Evolutionary conservation across 2,888 invertebrate genomes (phyloP).

Genomic region (Spialia ferax): DNA sequence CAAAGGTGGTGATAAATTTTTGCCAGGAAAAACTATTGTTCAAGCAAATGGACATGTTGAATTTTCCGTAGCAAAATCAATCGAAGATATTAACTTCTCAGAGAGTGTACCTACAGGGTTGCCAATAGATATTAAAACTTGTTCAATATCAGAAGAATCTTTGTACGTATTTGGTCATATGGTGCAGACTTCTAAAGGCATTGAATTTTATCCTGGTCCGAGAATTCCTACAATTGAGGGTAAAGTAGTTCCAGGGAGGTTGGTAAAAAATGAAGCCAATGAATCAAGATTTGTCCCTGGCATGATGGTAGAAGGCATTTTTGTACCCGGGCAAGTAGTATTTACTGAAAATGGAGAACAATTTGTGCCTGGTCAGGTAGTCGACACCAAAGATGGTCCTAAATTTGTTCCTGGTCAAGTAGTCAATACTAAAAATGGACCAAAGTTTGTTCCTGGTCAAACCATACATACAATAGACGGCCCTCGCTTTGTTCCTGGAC

Average conservation of each 20-base stretch:
- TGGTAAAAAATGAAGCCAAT: slow-evolving; percentile 87
- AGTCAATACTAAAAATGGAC: slow-evolving; percentile 89
- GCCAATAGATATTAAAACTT: slow-evolving; percentile 86
- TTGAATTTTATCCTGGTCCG: slow-evolving; percentile 89
- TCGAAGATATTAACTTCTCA: slow-evolving; percentile 84
- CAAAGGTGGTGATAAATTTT: slow-evolving; percentile 86
- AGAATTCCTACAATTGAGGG: slow-evolving; percentile 83
- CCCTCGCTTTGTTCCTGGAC: slow-evolving; percentile 92
- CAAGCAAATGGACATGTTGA: slow-evolving; percentile 82
- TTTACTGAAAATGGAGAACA: slow-evolving; percentile 90
- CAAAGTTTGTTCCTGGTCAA: slow-evolving; percentile 90
- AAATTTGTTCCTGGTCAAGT: slow-evolving; percentile 93
- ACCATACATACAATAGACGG: slow-evolving; percentile 91
- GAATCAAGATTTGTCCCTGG: slow-evolving; percentile 90
- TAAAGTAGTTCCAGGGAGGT: slow-evolving; percentile 88
- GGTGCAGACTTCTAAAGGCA: slow-evolving; percentile 88
- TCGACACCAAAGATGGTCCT: slow-evolving; percentile 89
- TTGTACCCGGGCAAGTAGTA: slow-evolving; percentile 90
- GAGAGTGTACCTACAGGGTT: slow-evolving; percentile 85
- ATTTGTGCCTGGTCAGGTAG: slow-evolving; percentile 90
- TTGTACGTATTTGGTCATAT: slow-evolving; percentile 88
- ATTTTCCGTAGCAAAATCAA: slow-evolving; percentile 87
- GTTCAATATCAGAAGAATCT: slow-evolving; percentile 81
- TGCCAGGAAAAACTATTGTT: slow-evolving; percentile 87
- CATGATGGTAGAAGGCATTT: slow-evolving; percentile 89